Evolutionary conservation across 2,113 vertebrate species (phyloP).

Genomic region (Heterotilapia buettikoferi): DNA sequence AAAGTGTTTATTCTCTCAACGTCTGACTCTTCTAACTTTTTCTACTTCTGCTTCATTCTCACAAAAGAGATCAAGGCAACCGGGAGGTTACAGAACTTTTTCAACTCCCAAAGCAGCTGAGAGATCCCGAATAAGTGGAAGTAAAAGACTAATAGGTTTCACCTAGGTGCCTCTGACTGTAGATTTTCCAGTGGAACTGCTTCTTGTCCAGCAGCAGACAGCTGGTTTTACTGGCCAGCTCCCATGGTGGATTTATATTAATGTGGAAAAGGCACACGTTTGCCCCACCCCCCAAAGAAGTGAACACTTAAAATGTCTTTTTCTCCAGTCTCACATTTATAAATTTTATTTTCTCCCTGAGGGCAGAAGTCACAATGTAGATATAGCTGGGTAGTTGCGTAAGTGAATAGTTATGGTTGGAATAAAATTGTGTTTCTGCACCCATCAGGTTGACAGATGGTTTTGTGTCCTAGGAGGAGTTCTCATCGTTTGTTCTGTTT

Average conservation of each 20-base stretch:
- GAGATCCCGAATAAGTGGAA: background rate
- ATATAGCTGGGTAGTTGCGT: background rate
- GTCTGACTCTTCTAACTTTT: background rate
- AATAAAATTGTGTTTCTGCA: background rate
- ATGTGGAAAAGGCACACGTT: background rate
- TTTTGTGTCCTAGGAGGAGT: background rate
- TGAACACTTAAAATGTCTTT: background rate
- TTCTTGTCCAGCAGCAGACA: background rate
- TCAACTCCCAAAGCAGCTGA: background rate
- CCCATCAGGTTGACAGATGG: constrained; percentile 19
- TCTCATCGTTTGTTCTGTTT: background rate
- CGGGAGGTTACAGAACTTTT: background rate
- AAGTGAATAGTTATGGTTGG: background rate
- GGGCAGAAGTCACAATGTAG: background rate
- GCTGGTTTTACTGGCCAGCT: background rate
- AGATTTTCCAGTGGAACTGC: background rate
- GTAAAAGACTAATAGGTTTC: background rate
- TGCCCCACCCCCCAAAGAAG: background rate
- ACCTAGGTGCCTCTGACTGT: background rate
- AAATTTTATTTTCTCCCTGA: background rate
- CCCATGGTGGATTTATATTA: background rate
- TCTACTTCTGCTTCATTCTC: background rate
- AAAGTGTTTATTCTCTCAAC: constrained; percentile 9
- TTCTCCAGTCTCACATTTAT: background rate
- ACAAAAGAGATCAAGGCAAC: background rate